A percentile compares a stretch with the other conserved stretches of the same genome.
These are phyloP conservation scores for Cherax destructor DNA, from an alignment of 1,140 invertebrate genomes.

Conservation along the genomic window DNA sequence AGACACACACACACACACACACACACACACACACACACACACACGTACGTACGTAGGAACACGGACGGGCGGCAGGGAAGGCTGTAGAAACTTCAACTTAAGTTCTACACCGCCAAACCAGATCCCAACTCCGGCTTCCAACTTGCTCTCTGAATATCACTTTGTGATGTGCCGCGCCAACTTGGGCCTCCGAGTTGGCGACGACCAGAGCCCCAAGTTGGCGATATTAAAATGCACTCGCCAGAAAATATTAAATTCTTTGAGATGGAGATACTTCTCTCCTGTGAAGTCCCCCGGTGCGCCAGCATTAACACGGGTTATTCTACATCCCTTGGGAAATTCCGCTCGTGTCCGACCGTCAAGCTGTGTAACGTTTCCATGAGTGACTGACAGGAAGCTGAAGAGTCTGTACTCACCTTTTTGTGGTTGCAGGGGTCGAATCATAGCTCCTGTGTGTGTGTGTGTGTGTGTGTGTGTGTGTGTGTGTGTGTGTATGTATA, in stretches of 20 bases:
- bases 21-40: not conserved
- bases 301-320: not conserved
- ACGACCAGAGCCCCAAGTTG: not conserved
- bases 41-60: constrained; percentile 8
- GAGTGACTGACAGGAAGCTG: too few species aligned
- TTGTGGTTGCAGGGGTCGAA: too few species aligned
- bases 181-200: not conserved
- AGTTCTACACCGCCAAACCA: not conserved
- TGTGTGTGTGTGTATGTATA: too few species aligned
- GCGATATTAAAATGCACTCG: not conserved
- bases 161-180: not conserved
- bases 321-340: not conserved
- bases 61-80: not conserved
- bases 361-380: too few species aligned
- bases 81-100: not conserved
- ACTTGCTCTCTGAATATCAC: not conserved
- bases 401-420: too few species aligned
- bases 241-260: not conserved
- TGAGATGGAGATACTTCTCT: not conserved
- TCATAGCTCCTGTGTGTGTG: too few species aligned
- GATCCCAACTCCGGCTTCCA: not conserved
- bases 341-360: not conserved
- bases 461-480: too few species aligned
- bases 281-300: not conserved
- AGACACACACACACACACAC: not conserved